These are phyloP conservation scores for Hippocampus mohnikei DNA, from an alignment of 2,113 vertebrate species.

Conservation along the genomic window DNA sequence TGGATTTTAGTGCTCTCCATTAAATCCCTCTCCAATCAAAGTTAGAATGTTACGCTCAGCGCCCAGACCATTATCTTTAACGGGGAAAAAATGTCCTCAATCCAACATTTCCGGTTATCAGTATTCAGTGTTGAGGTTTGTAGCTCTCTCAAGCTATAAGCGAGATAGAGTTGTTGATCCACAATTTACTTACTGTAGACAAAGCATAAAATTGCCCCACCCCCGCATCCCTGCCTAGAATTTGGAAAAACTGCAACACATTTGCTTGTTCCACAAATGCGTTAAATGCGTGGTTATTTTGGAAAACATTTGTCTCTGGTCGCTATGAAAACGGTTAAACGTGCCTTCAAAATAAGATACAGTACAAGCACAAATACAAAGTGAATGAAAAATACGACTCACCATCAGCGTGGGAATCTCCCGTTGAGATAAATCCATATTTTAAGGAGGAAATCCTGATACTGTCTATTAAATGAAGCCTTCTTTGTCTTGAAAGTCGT, in stretches of 20 bases:
- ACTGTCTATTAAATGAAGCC: too few species aligned
- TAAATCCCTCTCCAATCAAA: constrained; percentile 6
- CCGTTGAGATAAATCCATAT: too few species aligned
- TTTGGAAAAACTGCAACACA: constrained; percentile 30
- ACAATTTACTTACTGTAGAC: constrained; percentile 40
- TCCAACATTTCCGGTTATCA: constrained; percentile 33
- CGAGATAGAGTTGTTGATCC: constrained; percentile 14
- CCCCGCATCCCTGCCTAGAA: constrained; percentile 18
- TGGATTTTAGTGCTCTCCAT: constrained; percentile 12
- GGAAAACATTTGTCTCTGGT: not conserved
- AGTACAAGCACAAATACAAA: too few species aligned
- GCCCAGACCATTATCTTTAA: constrained; percentile 5
- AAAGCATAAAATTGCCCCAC: constrained; percentile 38
- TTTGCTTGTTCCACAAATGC: constrained; percentile 1
- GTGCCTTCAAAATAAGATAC: too few species aligned
- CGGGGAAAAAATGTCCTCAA: constrained; percentile 19
- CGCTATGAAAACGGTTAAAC: too few species aligned
- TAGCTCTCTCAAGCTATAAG: constrained; percentile 22
- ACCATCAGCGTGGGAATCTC: too few species aligned
- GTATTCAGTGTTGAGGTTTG: not conserved
- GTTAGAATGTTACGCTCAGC: constrained; percentile 5
- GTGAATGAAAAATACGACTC: too few species aligned
- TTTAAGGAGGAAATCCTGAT: too few species aligned
- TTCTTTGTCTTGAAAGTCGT: too few species aligned
- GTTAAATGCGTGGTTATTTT: constrained; percentile 9